Evolutionary conservation across 92 coral and sea anemone genomes (phyloP).

Genomic region (Epizoanthus fatuus): DNA sequence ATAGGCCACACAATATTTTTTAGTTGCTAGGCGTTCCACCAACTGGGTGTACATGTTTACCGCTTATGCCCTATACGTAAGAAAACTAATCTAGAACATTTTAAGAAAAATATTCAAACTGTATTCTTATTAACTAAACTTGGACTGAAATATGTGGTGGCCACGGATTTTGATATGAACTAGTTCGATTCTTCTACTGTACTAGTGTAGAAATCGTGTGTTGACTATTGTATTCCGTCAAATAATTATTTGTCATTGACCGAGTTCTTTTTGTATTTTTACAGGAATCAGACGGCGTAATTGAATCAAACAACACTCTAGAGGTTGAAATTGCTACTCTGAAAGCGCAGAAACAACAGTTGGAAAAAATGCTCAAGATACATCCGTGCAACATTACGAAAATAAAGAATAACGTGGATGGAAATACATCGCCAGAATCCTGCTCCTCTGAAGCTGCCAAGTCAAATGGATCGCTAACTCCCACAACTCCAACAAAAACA

Average conservation of each 20-base stretch:
- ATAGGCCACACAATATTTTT: neutral
- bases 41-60: neutral
- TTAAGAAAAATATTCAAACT: neutral
- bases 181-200: too few relatives aligned
- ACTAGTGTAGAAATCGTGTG: neutral
- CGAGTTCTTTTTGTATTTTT: neutral
- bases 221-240: neutral
- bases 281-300: conserved; percentile 35
- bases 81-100: neutral
- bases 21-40: neutral
- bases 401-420: neutral
- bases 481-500: conserved; percentile 36
- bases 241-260: neutral
- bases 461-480: conserved; percentile 7
- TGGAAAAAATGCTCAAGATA: conserved; percentile 28
- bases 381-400: conserved; percentile 28
- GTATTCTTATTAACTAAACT: too few relatives aligned
- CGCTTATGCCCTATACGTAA: neutral
- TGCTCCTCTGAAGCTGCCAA: conserved; percentile 43
- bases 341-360: conserved; percentile 32
- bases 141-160: too few relatives aligned
- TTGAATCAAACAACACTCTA: conserved; percentile 20
- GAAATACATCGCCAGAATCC: conserved; percentile 19
- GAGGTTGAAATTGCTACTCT: conserved; percentile 29
- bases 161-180: too few relatives aligned